A percentile compares a stretch with the other conserved stretches of the same genome.
Conservation (phyloP, 35 echinoderm and acorn worm genomes). For the Apostichopus parvimensis region DNA sequence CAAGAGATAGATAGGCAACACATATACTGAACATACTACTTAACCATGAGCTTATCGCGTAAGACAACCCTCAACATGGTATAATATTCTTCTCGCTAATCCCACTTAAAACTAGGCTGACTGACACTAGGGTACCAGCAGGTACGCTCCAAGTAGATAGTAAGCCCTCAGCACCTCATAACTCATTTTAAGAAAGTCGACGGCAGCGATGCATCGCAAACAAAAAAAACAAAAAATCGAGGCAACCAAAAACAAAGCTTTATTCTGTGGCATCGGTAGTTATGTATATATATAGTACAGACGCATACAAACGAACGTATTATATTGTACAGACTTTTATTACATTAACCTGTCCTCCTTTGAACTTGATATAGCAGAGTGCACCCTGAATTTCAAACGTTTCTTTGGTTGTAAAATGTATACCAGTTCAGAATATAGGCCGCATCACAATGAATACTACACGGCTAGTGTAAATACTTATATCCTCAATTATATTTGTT, state of each 20-base stretch:
- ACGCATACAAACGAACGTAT: no score
- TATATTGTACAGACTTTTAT: no score
- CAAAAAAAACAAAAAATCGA: background rate
- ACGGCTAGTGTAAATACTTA: conserved; percentile 7
- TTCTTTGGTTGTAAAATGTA: no score
- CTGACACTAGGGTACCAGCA: conserved; percentile 33
- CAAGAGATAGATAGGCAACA: background rate
- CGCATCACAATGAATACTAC: background rate
- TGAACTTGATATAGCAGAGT: no score
- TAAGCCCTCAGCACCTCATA: background rate
- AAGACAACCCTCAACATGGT: conserved; percentile 8
- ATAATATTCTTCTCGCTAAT: conserved; percentile 22
- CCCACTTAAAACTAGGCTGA: conserved; percentile 33
- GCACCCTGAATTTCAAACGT: no score
- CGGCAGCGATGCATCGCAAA: background rate
- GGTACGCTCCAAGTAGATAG: background rate
- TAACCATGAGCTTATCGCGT: conserved; percentile 7
- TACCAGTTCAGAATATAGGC: no score
- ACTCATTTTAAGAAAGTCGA: conserved; percentile 10
- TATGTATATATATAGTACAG: no score
- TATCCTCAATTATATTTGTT: conserved; percentile 11
- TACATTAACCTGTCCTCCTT: no score
- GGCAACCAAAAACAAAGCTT: background rate
- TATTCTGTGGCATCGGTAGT: background rate
- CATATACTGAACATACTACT: background rate